phyloP scores from a whole-genome alignment of 30 jellyfish, hydroid and myxozoan species.

The Turritopsis dohrnii region DNA sequence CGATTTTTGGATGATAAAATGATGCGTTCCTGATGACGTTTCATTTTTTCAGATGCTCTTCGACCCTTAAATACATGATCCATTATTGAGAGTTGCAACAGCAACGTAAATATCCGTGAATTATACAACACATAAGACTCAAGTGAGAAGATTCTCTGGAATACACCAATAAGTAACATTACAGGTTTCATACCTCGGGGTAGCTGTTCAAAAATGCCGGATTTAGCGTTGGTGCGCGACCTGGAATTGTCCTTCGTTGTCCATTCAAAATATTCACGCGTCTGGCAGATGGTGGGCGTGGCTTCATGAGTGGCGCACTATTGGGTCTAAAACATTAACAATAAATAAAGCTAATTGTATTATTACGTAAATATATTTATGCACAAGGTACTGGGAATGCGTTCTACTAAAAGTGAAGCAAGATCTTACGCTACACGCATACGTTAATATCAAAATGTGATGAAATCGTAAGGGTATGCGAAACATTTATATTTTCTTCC shows the following conservation, averaged over 20 bases:
- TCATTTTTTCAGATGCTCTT: neutral
- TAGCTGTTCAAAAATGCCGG: neutral
- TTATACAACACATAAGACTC: neutral
- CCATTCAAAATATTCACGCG: neutral
- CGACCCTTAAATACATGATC: neutral
- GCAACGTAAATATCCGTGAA: neutral
- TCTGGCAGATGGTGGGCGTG: conserved; percentile 33
- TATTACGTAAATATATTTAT: too few relatives aligned
- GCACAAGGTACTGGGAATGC: too few relatives aligned
- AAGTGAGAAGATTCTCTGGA: too few relatives aligned
- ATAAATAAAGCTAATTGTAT: too few relatives aligned
- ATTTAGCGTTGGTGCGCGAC: neutral
- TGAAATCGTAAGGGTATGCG: too few relatives aligned
- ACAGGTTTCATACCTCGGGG: conserved; percentile 12
- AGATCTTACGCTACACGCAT: too few relatives aligned
- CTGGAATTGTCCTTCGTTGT: neutral
- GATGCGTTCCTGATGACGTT: neutral
- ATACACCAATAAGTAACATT: too few relatives aligned
- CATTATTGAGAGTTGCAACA: neutral
- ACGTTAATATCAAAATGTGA: too few relatives aligned
- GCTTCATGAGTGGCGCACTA: conserved; percentile 30
- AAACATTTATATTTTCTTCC: too few relatives aligned
- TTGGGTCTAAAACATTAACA: conserved; percentile 36
- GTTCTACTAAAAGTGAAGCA: too few relatives aligned
- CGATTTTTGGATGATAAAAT: neutral